These are phyloP conservation scores for Zosterops borbonicus DNA, from an alignment of 2,113 vertebrate species.

Conservation along the genomic window DNA sequence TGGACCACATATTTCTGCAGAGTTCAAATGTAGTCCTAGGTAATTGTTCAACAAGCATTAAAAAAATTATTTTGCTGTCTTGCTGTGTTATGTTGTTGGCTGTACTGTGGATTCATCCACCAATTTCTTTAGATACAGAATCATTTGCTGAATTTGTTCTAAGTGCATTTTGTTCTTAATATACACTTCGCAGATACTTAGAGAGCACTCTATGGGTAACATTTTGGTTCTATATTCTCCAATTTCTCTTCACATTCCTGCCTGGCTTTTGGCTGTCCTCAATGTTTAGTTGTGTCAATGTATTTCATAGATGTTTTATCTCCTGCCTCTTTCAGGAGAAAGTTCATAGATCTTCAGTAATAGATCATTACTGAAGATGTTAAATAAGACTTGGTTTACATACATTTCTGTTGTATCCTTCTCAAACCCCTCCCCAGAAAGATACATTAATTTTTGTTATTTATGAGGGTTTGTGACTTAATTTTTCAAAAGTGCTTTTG, in stretches of 20 bases:
- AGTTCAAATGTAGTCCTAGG: not conserved
- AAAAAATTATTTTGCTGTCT: not conserved
- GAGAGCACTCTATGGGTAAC: not conserved
- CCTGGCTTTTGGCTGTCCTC: not conserved
- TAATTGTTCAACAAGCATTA: not conserved
- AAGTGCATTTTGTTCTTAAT: not conserved
- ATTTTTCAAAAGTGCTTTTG: not conserved
- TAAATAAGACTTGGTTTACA: not conserved
- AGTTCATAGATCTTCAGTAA: not conserved
- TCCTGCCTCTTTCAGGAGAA: not conserved
- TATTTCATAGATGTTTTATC: not conserved
- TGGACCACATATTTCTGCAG: not conserved
- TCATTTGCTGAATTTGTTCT: not conserved
- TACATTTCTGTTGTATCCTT: not conserved
- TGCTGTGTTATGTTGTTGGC: not conserved
- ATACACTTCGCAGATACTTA: not conserved
- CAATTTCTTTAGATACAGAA: not conserved
- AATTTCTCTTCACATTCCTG: not conserved
- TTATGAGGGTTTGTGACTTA: not conserved
- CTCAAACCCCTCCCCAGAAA: not conserved
- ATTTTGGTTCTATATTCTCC: not conserved
- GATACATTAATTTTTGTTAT: not conserved
- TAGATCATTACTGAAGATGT: not conserved
- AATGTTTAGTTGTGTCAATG: not conserved
- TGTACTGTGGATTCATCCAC: not conserved